Evolutionary conservation across 2,797 vertebrate genomes (phyloP).

Genomic region (Poeciliopsis presidionis): DNA sequence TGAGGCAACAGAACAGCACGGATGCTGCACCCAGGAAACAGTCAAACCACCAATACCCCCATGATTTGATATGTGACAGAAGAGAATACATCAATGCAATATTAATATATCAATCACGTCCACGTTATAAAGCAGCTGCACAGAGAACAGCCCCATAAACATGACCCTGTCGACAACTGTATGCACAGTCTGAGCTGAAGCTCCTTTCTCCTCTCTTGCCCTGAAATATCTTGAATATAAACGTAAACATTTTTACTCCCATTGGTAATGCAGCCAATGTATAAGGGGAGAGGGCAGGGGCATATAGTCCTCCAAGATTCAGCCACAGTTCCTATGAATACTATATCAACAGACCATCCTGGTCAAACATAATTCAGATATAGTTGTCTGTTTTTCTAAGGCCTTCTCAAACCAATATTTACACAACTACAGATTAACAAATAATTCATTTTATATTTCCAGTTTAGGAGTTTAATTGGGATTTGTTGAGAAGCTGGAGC

Average conservation of each 20-base stretch:
- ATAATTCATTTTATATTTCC: neutral
- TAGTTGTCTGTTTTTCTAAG: neutral
- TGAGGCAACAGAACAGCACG: neutral
- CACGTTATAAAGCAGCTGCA: slow-evolving; percentile 56
- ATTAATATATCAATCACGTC: slow-evolving; percentile 76
- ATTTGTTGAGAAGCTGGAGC: neutral
- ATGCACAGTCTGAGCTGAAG: slow-evolving; percentile 48
- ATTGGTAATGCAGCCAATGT: slow-evolving; percentile 35
- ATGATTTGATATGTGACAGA: slow-evolving; percentile 17
- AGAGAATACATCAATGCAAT: slow-evolving; percentile 60
- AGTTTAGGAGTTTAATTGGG: neutral
- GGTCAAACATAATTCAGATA: neutral
- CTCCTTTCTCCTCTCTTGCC: slow-evolving; percentile 40
- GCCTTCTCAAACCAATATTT: neutral
- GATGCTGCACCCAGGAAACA: neutral
- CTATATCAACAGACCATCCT: slow-evolving; percentile 5
- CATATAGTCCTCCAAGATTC: slow-evolving; percentile 36
- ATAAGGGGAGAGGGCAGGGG: neutral
- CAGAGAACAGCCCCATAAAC: slow-evolving; percentile 49
- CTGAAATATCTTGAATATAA: slow-evolving; percentile 68
- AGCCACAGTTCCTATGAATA: slow-evolving; percentile 47
- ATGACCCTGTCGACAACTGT: slow-evolving; percentile 29
- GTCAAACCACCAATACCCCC: no score
- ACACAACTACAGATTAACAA: slow-evolving; percentile 9
- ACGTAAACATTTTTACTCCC: slow-evolving; percentile 66